Evolutionary conservation across 92 coral and sea anemone genomes (phyloP).

Genomic region (Palythoa grandis): DNA sequence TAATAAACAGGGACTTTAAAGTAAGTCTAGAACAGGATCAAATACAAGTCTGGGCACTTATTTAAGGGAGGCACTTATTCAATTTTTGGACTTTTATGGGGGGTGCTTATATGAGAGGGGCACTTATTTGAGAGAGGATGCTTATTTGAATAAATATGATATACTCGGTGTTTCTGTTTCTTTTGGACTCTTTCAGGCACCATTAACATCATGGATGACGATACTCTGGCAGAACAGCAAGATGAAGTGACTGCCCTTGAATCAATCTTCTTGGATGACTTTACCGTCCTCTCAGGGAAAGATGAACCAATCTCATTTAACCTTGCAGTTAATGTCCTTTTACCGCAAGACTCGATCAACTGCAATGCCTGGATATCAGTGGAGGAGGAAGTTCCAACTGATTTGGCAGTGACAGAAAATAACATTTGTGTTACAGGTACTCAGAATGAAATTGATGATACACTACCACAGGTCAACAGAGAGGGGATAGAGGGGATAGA

Average conservation of each 20-base stretch:
- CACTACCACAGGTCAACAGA: no score
- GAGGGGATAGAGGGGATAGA: background rate
- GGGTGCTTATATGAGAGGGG: no score
- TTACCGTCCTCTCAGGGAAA: constrained; percentile 51
- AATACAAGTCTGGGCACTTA: no score
- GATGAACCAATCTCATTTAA: constrained; percentile 63
- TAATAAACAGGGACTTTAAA: no score
- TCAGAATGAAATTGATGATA: background rate
- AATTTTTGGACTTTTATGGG: no score
- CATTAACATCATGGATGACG: constrained; percentile 8
- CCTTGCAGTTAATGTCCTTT: constrained; percentile 65
- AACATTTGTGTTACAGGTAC: constrained; percentile 3
- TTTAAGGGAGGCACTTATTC: no score
- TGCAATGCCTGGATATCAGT: constrained; percentile 81
- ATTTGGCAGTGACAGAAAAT: background rate
- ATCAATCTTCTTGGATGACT: constrained; percentile 83
- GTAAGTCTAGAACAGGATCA: no score
- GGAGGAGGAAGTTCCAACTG: constrained; percentile 37
- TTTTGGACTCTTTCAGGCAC: background rate
- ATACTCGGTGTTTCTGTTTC: background rate
- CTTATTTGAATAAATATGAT: no score
- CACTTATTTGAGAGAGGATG: no score
- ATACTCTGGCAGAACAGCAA: constrained; percentile 67
- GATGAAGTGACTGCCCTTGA: constrained; percentile 83
- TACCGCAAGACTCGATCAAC: constrained; percentile 66